Base-by-base conservation (phyloP, 1,140 invertebrate species). In the Reticulitermes speratus region DNA sequence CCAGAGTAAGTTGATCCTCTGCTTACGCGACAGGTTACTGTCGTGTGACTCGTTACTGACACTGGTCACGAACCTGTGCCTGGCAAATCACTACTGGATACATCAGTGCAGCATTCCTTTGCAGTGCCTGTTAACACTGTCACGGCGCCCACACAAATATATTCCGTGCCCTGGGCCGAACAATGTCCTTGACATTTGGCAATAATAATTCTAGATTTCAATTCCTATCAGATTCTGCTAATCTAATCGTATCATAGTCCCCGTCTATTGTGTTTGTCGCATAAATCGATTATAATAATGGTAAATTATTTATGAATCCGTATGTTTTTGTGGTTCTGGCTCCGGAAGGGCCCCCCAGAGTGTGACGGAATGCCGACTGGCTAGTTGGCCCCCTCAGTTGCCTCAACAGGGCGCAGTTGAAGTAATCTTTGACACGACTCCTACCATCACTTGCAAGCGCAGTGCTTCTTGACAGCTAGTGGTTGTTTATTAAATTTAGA, bases 231-330 rank as follows among this genome's bases (percentile, higher is more conserved):
- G 5, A 6, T 21, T 19, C 59, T 9, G 59, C 59, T 65, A 19
- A 11, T 65, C 3, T 65, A 65, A 65, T 25, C 16, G 59, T 65
- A 23, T 65, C 19, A 6, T 65, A 5, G 65, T 30, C 65, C 9
- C 65, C 8, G 25, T 75, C 65, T 30, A 75, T 75, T 75, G 52
- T 48, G 48, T 55, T 55, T 55, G 65, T 75, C n/a, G 65, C 65
- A 25, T 75, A 75, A 75, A 75, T 75, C 65, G 9, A 75, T 75
- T 75, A 75, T 75, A 75, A 75, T 75, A 75, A 75, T 75, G 30
- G n/a, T 75, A 75, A 75, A 75, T 75, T 75, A 75, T 75, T n/a
- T 75, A 75, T 75, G 65, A 75, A 75, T 30, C 65, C n/a, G 14
- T 75, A 30, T 75, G 65, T 75, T 75, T 48, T 75, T 75, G 65